Evolutionary conservation across 2,113 vertebrate genomes (phyloP).

Genomic region (Pteronura brasiliensis): DNA sequence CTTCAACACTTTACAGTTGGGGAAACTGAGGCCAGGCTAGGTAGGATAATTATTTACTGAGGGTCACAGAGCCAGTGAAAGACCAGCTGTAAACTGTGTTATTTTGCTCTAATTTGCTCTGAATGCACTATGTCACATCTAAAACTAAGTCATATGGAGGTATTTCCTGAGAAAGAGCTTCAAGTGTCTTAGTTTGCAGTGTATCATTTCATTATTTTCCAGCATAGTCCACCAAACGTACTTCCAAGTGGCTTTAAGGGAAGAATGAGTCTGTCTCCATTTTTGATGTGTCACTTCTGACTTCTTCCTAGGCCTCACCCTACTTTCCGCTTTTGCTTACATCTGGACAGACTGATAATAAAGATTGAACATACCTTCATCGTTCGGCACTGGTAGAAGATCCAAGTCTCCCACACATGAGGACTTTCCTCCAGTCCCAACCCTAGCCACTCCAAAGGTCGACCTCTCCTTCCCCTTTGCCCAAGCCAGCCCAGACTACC

Average conservation of each 20-base stretch:
- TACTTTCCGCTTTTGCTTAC: neutral
- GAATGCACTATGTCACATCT: neutral
- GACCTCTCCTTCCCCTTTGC: neutral
- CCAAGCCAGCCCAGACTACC: neutral
- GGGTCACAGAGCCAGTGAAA: neutral
- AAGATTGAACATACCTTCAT: fast-evolving
- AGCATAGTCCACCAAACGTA: neutral
- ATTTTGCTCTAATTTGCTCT: neutral
- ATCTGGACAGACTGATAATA: neutral
- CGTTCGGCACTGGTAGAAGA: neutral
- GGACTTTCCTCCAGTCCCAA: neutral
- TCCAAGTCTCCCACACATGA: neutral
- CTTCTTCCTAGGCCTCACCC: neutral
- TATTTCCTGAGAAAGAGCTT: neutral
- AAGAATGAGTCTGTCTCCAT: neutral
- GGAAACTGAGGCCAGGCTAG: neutral
- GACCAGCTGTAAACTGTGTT: neutral
- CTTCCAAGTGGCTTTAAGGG: neutral
- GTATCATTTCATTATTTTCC: neutral
- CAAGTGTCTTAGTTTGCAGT: no score
- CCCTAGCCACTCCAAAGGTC: neutral
- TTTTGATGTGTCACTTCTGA: neutral
- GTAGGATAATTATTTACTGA: neutral
- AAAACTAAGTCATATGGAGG: neutral
- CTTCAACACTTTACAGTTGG: neutral